Base-by-base conservation (phyloP, 2,113 vertebrate genomes). In the Dermatemys mawii region DNA sequence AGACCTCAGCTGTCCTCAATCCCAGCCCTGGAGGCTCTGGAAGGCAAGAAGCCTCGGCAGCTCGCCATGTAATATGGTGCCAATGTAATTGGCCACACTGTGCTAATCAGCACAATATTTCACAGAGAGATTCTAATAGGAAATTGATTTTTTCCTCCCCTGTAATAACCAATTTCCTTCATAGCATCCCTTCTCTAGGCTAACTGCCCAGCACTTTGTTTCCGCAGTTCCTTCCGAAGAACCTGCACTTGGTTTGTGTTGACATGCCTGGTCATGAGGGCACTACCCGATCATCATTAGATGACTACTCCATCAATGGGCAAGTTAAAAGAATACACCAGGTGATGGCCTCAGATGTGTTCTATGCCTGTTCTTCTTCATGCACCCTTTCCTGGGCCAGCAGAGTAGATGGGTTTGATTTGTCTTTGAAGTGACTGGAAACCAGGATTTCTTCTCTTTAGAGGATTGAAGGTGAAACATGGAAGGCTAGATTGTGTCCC, bases 241-340 rank as follows among this genome's bases (percentile, higher is more conserved):
- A 98, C 90, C 95, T 98, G 85, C 99, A 99, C 81, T 94, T 99
- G 97, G 94, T 99, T 84, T 99, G 99, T 2, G 98, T 99, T 83
- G 99, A 99, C 97, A 99, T 99, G 99, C 99, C 99, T 0, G 99
- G 99, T 46, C 99, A 99, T 0, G 99, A 98, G 86, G 99, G 99
- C 5, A 99, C 99, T 0, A 99, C 98, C 12, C 99, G 99, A 46
- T 99, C 99, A 0, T 97, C 98, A 17, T 90, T 98, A 44, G 98
- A 99, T 14, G 99, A 99, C 97, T 99, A 99, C 95, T 99, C 99
- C 95, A 99, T 99, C 86, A 98, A 97, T 0, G 99, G 99, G 4
- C 99, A 99, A 98, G 99, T 98, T 2, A 97, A 96, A 86, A 98
- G 99, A 78, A 98, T 99, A 97, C 99, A 98, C 94, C 99, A 99